These are phyloP conservation scores for Agrypnus murinus DNA, from an alignment of 2,888 invertebrate species.

Conservation along the genomic window DNA sequence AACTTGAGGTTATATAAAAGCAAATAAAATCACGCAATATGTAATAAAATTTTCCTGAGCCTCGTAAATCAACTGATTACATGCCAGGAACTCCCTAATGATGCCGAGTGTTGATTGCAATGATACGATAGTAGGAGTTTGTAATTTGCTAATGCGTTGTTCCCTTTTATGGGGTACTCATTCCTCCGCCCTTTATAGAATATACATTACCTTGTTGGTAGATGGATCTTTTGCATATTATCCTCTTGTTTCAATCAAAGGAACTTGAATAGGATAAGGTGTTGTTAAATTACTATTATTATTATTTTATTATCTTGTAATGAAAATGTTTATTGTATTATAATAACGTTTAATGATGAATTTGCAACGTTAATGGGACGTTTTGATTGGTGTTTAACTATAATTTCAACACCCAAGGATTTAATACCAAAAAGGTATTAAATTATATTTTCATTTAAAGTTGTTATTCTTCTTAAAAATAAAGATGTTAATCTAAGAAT, in stretches of 20 bases:
- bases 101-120: constrained; percentile 39
- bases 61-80: constrained; percentile 32
- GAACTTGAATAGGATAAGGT: constrained; percentile 31
- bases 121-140: constrained; percentile 45
- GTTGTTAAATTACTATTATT: neutral
- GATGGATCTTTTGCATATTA: constrained; percentile 31
- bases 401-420: no score
- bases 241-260: constrained; percentile 29
- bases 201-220: constrained; percentile 12
- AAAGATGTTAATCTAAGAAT: no score
- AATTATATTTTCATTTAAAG: no score
- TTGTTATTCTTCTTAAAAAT: no score
- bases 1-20: neutral
- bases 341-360: constrained; percentile 14
- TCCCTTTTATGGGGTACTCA: constrained; percentile 42
- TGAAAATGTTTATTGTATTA: constrained; percentile 14
- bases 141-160: constrained; percentile 46
- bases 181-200: constrained; percentile 32
- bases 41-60: constrained; percentile 28
- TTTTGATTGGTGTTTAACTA: neutral
- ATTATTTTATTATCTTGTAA: constrained; percentile 9
- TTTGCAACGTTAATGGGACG: neutral
- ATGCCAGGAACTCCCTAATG: constrained; percentile 38
- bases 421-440: no score
- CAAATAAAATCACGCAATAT: constrained; percentile 22